Conservation (phyloP, 2,888 invertebrate genomes). For the Psylliodes chrysocephalus region DNA sequence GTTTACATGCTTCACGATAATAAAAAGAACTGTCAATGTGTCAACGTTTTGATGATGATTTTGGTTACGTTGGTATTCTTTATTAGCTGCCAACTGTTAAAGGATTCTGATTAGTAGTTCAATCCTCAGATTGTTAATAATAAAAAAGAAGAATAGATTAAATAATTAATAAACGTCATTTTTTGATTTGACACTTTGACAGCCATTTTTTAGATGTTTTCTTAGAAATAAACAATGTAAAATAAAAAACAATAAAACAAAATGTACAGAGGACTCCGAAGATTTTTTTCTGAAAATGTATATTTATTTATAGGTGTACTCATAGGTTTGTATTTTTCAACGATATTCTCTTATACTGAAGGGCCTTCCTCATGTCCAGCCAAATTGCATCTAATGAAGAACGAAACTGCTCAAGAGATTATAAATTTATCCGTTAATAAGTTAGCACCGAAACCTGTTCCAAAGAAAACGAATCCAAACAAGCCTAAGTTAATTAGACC, state of each 20-base stretch:
- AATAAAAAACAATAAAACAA: background rate
- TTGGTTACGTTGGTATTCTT: slow-evolving; percentile 1
- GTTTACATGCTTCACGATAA: slow-evolving; percentile 1
- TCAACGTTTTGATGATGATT: slow-evolving; percentile 3
- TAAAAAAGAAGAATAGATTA: background rate
- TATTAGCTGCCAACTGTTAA: too few species aligned
- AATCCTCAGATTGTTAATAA: too few species aligned
- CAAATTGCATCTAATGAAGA: slow-evolving; percentile 29
- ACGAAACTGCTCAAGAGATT: slow-evolving; percentile 47
- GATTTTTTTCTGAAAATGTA: slow-evolving; percentile 52
- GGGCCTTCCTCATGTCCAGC: background rate
- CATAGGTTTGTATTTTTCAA: slow-evolving; percentile 55
- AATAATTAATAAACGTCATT: background rate
- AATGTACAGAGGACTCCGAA: slow-evolving; percentile 28
- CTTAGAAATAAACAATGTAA: background rate
- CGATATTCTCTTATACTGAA: slow-evolving; percentile 41
- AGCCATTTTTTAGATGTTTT: background rate
- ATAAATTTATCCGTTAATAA: slow-evolving; percentile 49
- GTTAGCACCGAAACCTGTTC: slow-evolving; percentile 43
- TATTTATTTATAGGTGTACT: slow-evolving; percentile 54
- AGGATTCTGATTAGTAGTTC: too few species aligned
- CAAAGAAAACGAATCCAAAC: slow-evolving; percentile 47
- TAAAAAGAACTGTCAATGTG: slow-evolving; percentile 11
- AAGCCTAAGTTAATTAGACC: slow-evolving; percentile 77
- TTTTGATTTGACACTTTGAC: background rate